Base-by-base conservation (phyloP, 2,113 vertebrate species). In the Empidonax traillii region DNA sequence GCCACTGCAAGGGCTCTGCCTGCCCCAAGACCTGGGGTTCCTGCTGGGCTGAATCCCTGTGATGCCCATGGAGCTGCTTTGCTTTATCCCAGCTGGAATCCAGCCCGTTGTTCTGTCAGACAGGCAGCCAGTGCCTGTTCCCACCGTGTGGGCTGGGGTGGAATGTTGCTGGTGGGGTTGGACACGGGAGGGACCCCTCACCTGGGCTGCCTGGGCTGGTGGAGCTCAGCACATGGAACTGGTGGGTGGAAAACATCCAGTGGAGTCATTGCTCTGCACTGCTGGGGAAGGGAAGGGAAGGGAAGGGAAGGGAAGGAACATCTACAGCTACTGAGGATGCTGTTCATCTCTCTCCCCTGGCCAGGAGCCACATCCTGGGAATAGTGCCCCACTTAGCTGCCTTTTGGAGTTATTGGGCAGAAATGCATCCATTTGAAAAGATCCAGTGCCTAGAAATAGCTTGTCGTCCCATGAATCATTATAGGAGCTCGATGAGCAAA, bases 371-470 rank as follows among this genome's bases (percentile, higher is more conserved):
- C 0, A 33, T 86, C 85, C 90, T 88, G 93, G 93, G 92, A 97
- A 72, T 89, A 68, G 76, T 58, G 85, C 56, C 93, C 72, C 90
- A 86, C 76, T 92, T 81, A 84, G 80, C 93, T 96, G 94, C 96
- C 90, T 90, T 90, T 95, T 86, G 88, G 56, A 46, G 76, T 92
- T 78, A 61, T 8, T 81, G 0, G 6, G 53, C 76, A 76, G 76
- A 96, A 90, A 84, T 18, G 72, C 76, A 86, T 59, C 92, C 90
- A 37, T 89, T 89, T 88, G 93, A 95, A 92, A 78, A 37, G 83
- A 89, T 81, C 63, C 65, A 4, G 53, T 12, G 82, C 12, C 90
- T 96, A 85, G 83, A 93, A 96, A 52, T 19, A 81, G 87, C 82
- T 93, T 84, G 56, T 90, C n/a, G 9, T 75, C 52, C 52, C 77